These are phyloP conservation scores for Metridium senile DNA, from an alignment of 92 coral and sea anemone species.

Conservation along the genomic window DNA sequence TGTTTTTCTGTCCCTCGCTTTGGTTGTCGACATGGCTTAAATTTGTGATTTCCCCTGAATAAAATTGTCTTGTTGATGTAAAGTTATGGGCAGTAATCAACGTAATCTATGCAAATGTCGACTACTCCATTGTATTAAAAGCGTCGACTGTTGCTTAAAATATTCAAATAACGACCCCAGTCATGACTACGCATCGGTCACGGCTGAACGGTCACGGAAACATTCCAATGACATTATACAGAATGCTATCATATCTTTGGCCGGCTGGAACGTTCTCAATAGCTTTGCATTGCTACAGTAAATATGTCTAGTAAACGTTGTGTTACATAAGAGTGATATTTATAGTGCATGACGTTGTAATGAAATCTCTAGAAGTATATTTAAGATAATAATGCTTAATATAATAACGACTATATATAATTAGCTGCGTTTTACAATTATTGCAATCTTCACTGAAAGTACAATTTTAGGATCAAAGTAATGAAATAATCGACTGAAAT, in stretches of 20 bases:
- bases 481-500: neutral
- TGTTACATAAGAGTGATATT: too few species aligned
- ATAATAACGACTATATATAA: too few species aligned
- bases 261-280: neutral
- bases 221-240: slow-evolving; percentile 2
- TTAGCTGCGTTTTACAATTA: too few species aligned
- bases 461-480: neutral
- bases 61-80: slow-evolving; percentile 19
- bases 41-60: slow-evolving; percentile 4
- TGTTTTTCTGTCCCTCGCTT: slow-evolving; percentile 21
- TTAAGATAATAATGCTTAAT: too few species aligned
- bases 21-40: slow-evolving; percentile 14
- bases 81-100: slow-evolving; percentile 17
- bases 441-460: too few species aligned
- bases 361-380: too few species aligned
- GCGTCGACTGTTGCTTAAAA: slow-evolving; percentile 27
- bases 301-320: too few species aligned
- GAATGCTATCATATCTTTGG: neutral
- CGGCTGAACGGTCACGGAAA: neutral
- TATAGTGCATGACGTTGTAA: too few species aligned
- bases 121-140: slow-evolving; percentile 9
- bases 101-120: slow-evolving; percentile 38
- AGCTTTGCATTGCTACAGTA: neutral
- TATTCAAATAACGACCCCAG: slow-evolving; percentile 11
- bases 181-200: slow-evolving; percentile 13